Percentiles rank a stretch among this genome's conserved stretches.
phyloP scores from a whole-genome alignment of 2,797 vertebrate genomes.

The Arrhamphus sclerolepis region DNA sequence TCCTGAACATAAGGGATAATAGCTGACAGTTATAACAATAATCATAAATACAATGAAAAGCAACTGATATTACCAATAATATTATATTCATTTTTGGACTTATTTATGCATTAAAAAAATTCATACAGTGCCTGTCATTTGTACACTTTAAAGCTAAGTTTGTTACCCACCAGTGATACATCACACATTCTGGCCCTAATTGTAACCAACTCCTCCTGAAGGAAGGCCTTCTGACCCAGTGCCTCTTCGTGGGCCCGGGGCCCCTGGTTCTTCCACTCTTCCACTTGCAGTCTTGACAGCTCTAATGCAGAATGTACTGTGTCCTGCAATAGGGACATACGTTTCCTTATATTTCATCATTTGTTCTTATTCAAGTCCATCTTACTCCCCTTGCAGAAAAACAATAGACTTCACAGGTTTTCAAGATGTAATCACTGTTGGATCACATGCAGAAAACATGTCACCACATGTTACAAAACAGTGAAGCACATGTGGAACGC shows the following conservation, averaged over 20 bases:
- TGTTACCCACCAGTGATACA: slow-evolving; percentile 79
- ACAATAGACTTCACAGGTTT: no score
- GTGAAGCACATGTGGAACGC: no score
- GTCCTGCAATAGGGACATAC: slow-evolving; percentile 73
- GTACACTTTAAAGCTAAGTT: no score
- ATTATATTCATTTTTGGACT: neutral
- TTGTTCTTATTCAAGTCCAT: neutral
- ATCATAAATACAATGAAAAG: neutral
- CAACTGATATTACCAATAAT: neutral
- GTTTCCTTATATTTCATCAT: neutral
- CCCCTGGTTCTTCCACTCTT: slow-evolving; percentile 78
- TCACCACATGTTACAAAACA: no score
- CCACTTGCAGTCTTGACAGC: slow-evolving; percentile 83
- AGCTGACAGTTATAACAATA: neutral
- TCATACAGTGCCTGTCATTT: neutral
- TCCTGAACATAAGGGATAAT: slow-evolving; percentile 73
- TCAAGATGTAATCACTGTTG: no score
- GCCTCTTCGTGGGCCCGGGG: slow-evolving; percentile 75
- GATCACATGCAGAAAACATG: no score
- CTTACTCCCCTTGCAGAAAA: neutral
- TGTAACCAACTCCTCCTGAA: slow-evolving; percentile 90
- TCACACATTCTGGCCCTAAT: slow-evolving; percentile 89
- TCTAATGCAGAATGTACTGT: slow-evolving; percentile 87
- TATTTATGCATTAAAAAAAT: neutral
- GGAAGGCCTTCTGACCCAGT: slow-evolving; percentile 84